phyloP scores from a whole-genome alignment of 1,140 invertebrate species.

The Ceratina japonica region DNA sequence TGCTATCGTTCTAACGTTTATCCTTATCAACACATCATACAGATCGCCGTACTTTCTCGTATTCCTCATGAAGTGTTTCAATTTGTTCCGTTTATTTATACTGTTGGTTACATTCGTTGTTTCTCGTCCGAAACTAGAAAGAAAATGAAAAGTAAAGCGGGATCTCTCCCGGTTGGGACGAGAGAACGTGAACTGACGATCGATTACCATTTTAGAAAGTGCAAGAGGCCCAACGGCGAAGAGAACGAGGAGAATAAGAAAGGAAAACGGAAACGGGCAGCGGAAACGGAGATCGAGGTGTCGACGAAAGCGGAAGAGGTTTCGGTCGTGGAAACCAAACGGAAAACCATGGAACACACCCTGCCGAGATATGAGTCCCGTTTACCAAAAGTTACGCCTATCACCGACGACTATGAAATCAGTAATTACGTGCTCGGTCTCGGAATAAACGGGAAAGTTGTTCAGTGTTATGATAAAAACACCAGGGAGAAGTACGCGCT shows the following conservation, averaged over 20 bases:
- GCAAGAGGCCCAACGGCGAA: conserved; percentile 54
- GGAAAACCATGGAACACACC: conserved; percentile 66
- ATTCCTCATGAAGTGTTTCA: conserved; percentile 19
- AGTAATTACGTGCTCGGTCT: conserved; percentile 97
- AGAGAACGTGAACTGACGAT: conserved; percentile 14
- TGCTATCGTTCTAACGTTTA: conserved; percentile 39
- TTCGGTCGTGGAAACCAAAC: conserved; percentile 33
- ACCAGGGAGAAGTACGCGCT: conserved; percentile 90
- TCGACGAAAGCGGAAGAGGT: conserved; percentile 31
- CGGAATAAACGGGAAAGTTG: conserved; percentile 98
- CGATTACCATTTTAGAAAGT: conserved; percentile 57
- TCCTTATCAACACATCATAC: conserved; percentile 41
- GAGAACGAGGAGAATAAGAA: conserved; percentile 53
- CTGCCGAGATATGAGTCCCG: conserved; percentile 62
- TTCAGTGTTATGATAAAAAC: conserved; percentile 85
- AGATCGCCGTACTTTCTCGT: conserved; percentile 34
- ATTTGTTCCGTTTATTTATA: conserved; percentile 19
- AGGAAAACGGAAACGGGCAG: conserved; percentile 52
- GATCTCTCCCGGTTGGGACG: neutral
- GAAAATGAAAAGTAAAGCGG: neutral
- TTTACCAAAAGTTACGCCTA: conserved; percentile 86
- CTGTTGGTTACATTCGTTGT: conserved; percentile 2
- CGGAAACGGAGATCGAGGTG: conserved; percentile 37
- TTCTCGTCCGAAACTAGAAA: neutral
- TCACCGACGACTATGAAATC: conserved; percentile 96